These are phyloP conservation scores for Australoheros facetus DNA, from an alignment of 2,797 vertebrate species.

Conservation along the genomic window DNA sequence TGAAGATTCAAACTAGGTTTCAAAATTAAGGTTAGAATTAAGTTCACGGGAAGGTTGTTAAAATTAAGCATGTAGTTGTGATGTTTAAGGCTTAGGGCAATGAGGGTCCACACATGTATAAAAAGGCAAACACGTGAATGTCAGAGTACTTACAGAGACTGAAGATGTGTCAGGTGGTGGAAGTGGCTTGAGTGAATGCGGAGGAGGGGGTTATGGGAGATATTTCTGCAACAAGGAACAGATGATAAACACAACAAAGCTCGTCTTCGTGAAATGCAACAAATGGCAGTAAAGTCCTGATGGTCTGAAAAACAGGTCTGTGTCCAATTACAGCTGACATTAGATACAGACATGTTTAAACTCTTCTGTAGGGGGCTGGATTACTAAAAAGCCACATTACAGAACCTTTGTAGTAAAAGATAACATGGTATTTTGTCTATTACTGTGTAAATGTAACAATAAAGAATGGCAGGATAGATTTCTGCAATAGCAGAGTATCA, in stretches of 20 bases:
- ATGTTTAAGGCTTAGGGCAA: neutral
- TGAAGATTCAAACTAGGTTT: neutral
- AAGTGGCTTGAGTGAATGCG: conserved; percentile 77
- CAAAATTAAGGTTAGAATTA: neutral
- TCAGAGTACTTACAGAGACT: conserved; percentile 83
- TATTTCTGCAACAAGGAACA: conserved; percentile 78
- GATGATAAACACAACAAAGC: neutral
- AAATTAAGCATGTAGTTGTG: neutral
- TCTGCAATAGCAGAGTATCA: neutral
- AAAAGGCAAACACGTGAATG: neutral
- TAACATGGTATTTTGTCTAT: too few relatives aligned
- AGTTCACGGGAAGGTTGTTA: neutral
- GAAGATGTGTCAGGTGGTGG: conserved; percentile 80
- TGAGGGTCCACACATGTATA: neutral
- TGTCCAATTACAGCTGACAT: neutral
- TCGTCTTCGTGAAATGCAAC: neutral
- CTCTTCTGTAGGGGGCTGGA: neutral
- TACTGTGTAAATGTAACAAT: too few relatives aligned
- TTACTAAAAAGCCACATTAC: neutral
- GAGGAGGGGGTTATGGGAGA: conserved; percentile 83
- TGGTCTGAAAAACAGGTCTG: neutral
- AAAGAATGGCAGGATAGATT: neutral
- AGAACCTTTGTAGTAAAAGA: too few relatives aligned
- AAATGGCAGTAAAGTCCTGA: neutral
- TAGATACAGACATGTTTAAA: neutral